A percentile compares a stretch with the other conserved stretches of the same genome.
phyloP scores from a whole-genome alignment of 2,888 invertebrate species.

The Sylvicola cinctus region DNA sequence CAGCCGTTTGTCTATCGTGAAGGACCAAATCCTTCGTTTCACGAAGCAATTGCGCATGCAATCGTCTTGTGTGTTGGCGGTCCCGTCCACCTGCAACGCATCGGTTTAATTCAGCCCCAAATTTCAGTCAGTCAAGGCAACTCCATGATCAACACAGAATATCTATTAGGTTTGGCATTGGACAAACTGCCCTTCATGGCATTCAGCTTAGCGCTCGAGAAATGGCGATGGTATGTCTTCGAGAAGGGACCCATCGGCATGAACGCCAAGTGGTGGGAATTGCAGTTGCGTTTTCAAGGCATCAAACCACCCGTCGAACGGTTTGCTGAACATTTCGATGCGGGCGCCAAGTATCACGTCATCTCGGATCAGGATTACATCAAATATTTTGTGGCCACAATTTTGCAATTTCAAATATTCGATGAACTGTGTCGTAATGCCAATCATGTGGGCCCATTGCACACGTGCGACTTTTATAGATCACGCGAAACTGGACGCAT shows the following conservation, averaged over 20 bases:
- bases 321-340: conserved; percentile 57
- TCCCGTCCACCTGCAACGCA: conserved; percentile 48
- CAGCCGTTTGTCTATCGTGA: conserved; percentile 55
- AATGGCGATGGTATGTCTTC: conserved; percentile 68
- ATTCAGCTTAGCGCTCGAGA: conserved; percentile 60
- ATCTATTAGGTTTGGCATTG: conserved; percentile 52
- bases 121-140: conserved; percentile 16
- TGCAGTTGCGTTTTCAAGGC: conserved; percentile 50
- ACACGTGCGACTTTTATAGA: conserved; percentile 63
- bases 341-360: conserved; percentile 65
- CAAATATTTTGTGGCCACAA: conserved; percentile 62
- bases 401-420: conserved; percentile 72
- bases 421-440: conserved; percentile 54
- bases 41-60: conserved; percentile 68
- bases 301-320: conserved; percentile 48
- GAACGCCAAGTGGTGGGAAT: conserved; percentile 59
- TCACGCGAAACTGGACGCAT: conserved; percentile 60
- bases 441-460: conserved; percentile 49
- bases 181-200: conserved; percentile 60
- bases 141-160: conserved; percentile 17
- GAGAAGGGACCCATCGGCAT: conserved; percentile 48
- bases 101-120: conserved; percentile 45
- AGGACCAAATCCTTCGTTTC: conserved; percentile 72
- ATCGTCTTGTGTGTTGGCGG: conserved; percentile 58
- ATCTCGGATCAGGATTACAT: conserved; percentile 49